These are phyloP conservation scores for Anolis carolinensis DNA, from an alignment of 2,113 vertebrate genomes.

Conservation along the genomic window DNA sequence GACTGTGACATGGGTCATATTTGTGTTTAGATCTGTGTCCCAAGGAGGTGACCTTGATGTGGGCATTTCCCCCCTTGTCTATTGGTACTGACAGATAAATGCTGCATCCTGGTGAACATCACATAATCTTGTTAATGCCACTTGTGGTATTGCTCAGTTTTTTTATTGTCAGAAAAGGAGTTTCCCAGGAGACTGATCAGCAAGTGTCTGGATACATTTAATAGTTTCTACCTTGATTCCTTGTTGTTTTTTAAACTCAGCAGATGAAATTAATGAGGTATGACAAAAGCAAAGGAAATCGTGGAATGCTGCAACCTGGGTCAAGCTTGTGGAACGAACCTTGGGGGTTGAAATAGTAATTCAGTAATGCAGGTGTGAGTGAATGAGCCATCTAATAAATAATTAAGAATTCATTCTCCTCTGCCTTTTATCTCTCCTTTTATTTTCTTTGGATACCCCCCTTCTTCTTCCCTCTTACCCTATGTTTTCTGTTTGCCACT, in stretches of 20 bases:
- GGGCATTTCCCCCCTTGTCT: rapidly evolving
- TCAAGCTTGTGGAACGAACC: conserved; percentile 58
- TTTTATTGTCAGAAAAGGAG: conserved; percentile 9
- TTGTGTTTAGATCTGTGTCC: not conserved
- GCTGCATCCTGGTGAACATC: not conserved
- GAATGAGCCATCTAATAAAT: conserved; percentile 75
- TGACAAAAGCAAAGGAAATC: conserved; percentile 59
- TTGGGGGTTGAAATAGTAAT: conserved; percentile 65
- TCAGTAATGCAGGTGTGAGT: conserved; percentile 68
- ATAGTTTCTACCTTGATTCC: conserved; percentile 2
- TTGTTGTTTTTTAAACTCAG: not conserved
- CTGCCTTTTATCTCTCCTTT: conserved; percentile 70
- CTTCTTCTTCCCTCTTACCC: conserved; percentile 36
- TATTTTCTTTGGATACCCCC: conserved; percentile 19
- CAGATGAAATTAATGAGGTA: conserved; percentile 67
- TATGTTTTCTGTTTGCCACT: conserved; percentile 63
- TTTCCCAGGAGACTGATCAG: conserved; percentile 13
- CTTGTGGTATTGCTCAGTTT: not conserved
- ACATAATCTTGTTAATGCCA: rapidly evolving
- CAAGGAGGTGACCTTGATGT: not conserved
- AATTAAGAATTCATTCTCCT: conserved; percentile 74
- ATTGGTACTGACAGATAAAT: not conserved
- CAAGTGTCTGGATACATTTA: not conserved
- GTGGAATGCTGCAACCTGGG: conserved; percentile 46
- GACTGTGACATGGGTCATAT: not conserved